Evolutionary conservation across 2,888 invertebrate species (phyloP).

Genomic region (Oligia strigilis): DNA sequence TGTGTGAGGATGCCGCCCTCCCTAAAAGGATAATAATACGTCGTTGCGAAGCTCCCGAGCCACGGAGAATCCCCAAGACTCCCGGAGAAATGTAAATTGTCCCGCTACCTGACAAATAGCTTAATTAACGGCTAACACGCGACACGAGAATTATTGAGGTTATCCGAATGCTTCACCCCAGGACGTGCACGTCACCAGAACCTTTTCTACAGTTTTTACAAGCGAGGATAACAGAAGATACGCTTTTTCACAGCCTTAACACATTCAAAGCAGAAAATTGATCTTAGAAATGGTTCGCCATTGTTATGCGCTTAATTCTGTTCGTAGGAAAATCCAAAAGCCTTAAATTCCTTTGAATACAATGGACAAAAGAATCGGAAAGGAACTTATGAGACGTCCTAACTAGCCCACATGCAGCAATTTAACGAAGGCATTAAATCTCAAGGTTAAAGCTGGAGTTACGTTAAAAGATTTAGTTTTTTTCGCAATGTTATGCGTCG

Average conservation of each 20-base stretch:
- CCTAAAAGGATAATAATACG: conserved; percentile 91
- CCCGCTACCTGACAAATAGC: conserved; percentile 89
- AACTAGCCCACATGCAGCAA: conserved; percentile 84
- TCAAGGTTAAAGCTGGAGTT: conserved; percentile 87
- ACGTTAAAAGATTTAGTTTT: conserved; percentile 85
- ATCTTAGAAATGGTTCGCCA: conserved; percentile 47
- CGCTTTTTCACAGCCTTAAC: conserved; percentile 15
- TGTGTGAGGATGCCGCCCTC: conserved; percentile 87
- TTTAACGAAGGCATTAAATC: conserved; percentile 87
- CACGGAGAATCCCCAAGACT: conserved; percentile 82
- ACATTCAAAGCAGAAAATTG: conserved; percentile 44
- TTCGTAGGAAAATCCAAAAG: conserved; percentile 65
- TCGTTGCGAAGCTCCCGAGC: conserved; percentile 84
- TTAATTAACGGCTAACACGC: conserved; percentile 89
- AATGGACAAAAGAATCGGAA: conserved; percentile 81
- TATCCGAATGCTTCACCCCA: conserved; percentile 80
- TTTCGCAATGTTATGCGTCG: conserved; percentile 88
- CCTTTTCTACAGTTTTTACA: conserved; percentile 62
- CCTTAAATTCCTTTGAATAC: conserved; percentile 74
- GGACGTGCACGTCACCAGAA: conserved; percentile 55
- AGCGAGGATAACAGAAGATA: conserved; percentile 16
- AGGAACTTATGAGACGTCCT: conserved; percentile 78
- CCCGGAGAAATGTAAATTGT: conserved; percentile 89
- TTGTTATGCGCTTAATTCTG: conserved; percentile 60
- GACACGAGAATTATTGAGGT: conserved; percentile 84